Evolutionary conservation across 2,113 vertebrate species (phyloP).

Genomic region (Salvelinus namaycush): DNA sequence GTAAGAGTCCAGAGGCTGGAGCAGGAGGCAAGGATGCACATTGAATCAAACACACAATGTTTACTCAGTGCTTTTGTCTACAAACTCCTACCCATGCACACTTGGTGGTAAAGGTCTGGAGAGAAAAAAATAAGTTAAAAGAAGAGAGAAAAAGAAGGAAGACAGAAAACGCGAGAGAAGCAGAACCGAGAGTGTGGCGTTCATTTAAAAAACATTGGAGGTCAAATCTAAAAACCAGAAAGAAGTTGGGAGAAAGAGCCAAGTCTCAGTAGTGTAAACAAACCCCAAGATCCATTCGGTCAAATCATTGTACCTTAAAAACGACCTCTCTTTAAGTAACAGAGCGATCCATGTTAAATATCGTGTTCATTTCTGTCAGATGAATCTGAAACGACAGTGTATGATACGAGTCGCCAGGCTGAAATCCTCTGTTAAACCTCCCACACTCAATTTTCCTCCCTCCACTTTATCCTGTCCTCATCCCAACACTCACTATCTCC

Average conservation of each 20-base stretch:
- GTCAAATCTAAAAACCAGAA: neutral
- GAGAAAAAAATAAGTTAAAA: neutral
- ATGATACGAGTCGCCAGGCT: conserved; percentile 20
- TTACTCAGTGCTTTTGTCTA: no score
- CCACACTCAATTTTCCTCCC: no score
- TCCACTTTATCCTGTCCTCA: no score
- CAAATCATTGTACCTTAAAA: no score
- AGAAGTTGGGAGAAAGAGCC: no score
- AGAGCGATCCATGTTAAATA: conserved; percentile 66
- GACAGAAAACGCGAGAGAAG: conserved; percentile 7
- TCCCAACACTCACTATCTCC: no score
- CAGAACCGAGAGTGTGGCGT: neutral
- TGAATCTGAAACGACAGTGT: conserved; percentile 49
- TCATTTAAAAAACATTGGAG: neutral
- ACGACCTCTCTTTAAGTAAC: conserved; percentile 3
- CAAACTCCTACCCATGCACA: no score
- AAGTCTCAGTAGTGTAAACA: neutral
- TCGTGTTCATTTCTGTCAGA: conserved; percentile 53
- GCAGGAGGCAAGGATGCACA: neutral
- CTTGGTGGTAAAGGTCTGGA: neutral
- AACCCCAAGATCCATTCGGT: no score
- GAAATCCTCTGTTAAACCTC: no score
- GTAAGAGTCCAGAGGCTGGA: conserved; percentile 16
- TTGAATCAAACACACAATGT: no score
- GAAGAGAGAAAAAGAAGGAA: neutral